These are phyloP conservation scores for Ambastaia sidthimunki DNA, from an alignment of 2,797 vertebrate genomes.

Conservation along the genomic window DNA sequence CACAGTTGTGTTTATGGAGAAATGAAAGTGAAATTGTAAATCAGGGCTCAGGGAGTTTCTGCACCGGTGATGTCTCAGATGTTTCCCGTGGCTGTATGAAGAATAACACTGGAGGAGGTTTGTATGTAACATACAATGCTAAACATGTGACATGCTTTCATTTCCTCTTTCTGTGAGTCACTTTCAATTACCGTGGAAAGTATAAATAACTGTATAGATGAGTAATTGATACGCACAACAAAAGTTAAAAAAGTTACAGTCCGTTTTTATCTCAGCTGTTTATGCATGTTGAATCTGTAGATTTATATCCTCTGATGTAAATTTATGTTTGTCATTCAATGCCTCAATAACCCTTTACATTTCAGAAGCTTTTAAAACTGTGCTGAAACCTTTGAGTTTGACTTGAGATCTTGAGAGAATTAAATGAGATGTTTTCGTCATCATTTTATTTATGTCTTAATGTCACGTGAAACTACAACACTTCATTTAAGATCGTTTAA, in stretches of 20 bases:
- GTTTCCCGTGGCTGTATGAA: neutral
- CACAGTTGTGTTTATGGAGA: conserved; percentile 2
- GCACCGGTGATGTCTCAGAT: neutral
- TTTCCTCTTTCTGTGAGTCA: conserved; percentile 27
- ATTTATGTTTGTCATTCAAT: neutral
- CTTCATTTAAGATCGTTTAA: no score
- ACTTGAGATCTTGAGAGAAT: no score
- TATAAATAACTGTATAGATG: neutral
- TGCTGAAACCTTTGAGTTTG: no score
- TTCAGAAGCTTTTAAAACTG: no score
- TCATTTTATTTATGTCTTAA: no score
- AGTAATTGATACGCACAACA: neutral
- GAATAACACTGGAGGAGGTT: neutral
- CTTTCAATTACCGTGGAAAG: no score
- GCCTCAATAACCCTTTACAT: no score
- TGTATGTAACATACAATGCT: no score
- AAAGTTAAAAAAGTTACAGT: neutral
- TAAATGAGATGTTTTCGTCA: no score
- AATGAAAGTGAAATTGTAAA: neutral
- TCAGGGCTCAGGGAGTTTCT: neutral
- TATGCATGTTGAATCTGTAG: neutral
- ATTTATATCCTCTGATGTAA: neutral
- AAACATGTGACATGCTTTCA: conserved; percentile 13
- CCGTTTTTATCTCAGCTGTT: neutral
- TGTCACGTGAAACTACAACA: no score